phyloP scores from a whole-genome alignment of 2,888 invertebrate species.

The Myopa testacea region DNA sequence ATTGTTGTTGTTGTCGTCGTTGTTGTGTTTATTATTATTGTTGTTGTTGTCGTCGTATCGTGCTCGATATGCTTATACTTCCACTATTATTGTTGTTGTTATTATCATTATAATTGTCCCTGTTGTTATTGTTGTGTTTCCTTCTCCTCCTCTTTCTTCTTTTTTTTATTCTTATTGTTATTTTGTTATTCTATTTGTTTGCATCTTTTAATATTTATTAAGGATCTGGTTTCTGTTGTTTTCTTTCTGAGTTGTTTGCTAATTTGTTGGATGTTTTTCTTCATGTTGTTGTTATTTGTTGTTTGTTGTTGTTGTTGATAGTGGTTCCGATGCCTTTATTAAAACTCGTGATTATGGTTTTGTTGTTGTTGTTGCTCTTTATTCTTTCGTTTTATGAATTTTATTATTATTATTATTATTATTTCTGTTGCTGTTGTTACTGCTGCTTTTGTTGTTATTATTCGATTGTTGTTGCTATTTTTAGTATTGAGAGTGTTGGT shows the following conservation, averaged over 20 bases:
- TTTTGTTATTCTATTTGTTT: neutral
- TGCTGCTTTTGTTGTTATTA: neutral
- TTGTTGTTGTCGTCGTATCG: neutral
- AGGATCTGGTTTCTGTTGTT: neutral
- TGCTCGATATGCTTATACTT: too few relatives aligned
- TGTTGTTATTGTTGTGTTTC: neutral
- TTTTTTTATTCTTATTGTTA: too few relatives aligned
- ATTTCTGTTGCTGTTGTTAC: neutral
- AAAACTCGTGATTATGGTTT: neutral
- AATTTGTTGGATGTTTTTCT: neutral
- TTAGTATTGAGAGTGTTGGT: slow-evolving; percentile 48
- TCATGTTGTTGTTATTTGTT: neutral
- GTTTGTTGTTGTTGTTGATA: neutral
- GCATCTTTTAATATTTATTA: neutral
- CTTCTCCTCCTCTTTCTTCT: too few relatives aligned
- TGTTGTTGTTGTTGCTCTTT: slow-evolving; percentile 43
- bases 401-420: slow-evolving; percentile 43
- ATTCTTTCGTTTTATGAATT: slow-evolving; percentile 34
- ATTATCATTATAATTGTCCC: neutral
- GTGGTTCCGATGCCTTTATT: slow-evolving; percentile 38
- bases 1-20: neutral
- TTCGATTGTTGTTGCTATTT: neutral
- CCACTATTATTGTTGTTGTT: neutral
- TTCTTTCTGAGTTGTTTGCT: neutral
- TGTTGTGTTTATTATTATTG: too few relatives aligned